phyloP scores from a whole-genome alignment of 2,888 invertebrate species.

The Philhelius pedissequus region DNA sequence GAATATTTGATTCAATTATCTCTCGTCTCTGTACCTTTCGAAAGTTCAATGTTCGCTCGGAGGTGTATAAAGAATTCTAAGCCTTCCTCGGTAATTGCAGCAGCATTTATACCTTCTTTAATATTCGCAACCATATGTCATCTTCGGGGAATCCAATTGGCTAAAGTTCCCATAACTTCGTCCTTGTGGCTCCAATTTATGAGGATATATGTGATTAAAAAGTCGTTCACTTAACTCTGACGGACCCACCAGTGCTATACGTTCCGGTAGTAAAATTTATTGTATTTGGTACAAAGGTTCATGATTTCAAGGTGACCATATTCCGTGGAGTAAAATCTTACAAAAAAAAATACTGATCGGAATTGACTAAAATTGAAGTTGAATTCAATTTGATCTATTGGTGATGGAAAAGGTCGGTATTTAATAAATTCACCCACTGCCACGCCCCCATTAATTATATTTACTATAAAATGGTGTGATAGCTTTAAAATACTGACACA shows the following conservation, averaged over 20 bases:
- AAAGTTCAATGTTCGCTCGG: slow-evolving; percentile 40
- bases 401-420: too few species aligned
- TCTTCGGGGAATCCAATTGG: slow-evolving; percentile 37
- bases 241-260: neutral
- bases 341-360: too few species aligned
- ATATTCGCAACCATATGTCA: slow-evolving; percentile 67
- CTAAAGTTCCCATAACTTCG: slow-evolving; percentile 44
- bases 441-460: too few species aligned
- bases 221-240: slow-evolving; percentile 54
- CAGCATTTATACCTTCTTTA: too few species aligned
- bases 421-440: too few species aligned
- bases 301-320: neutral
- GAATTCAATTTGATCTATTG: too few species aligned
- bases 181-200: neutral
- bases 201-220: slow-evolving; percentile 60
- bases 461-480: too few species aligned
- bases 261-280: neutral
- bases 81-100: slow-evolving; percentile 39
- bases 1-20: slow-evolving; percentile 59
- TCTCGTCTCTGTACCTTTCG: neutral
- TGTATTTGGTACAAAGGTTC: neutral
- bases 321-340: too few species aligned
- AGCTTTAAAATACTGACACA: too few species aligned
- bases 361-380: too few species aligned
- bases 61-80: slow-evolving; percentile 7